Base-by-base conservation (phyloP, 2,888 invertebrate genomes). In the Campoplex capitator region DNA sequence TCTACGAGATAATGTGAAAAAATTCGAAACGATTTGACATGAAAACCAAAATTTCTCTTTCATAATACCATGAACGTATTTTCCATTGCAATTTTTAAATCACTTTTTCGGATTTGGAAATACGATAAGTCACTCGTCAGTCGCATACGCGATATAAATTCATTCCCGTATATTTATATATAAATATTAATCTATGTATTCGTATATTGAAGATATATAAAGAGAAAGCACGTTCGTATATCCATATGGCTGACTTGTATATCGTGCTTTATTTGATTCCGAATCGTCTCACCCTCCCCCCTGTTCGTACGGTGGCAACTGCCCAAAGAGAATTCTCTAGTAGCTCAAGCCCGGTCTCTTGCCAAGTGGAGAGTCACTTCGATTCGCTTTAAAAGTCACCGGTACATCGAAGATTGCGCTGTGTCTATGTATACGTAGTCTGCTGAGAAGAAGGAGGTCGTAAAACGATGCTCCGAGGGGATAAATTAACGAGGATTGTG, bases 281-380 rank as follows among this genome's bases (percentile, higher is more conserved):
- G n/a, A 71, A 58, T 7, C 82, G 45, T 86, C 79, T 85, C 78
- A 45, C 77, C 65, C 73, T 79, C 11, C 74, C 73, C 74, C 73
- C 42, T 28, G 7, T 74, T n/a, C 77, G 45, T 56, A 77, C 88
- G 89, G 92, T 93, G 92, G 92, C 92, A 92, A 90, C 88, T 87
- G 90, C 91, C 92, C 93, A 94, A 93, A 94, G 94, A 93, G 93
- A 94, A 94, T 94, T 92, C 91, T 89, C 92, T 92, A 94, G 93
- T 91, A 92, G 91, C 88, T 84, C 90, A 84, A 88, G 83, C 88
- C 89, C 89, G 88, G 86, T 90, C 89, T 88, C 89, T 90, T 91
- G 90, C 91, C 91, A 91, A 91, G 88, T 89, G 84, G 88, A 87
- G 83, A 93, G 92, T 92, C 92, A 90, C 92, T 92, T 91, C 90